Evolutionary conservation across 2,113 vertebrate genomes (phyloP).

Genomic region (Eubucco bourcierii): DNA sequence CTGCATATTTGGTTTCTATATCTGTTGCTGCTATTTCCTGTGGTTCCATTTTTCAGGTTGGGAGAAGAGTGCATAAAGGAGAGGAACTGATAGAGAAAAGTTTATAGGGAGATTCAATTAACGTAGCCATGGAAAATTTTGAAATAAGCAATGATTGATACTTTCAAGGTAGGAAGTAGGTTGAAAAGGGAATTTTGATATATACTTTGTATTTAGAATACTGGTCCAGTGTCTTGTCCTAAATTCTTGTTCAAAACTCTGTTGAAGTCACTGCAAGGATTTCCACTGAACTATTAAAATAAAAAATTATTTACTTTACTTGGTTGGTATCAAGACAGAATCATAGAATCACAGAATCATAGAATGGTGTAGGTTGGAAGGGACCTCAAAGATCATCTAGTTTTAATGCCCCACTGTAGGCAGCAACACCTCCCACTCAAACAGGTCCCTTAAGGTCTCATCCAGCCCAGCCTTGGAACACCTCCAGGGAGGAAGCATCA

Average conservation of each 20-base stretch:
- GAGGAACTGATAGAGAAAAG: background rate
- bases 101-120: background rate
- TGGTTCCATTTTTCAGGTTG: background rate
- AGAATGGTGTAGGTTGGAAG: too few species aligned
- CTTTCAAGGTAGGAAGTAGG: background rate
- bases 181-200: background rate
- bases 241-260: background rate
- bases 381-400: too few species aligned
- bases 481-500: background rate
- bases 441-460: too few species aligned
- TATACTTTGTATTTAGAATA: background rate
- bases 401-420: too few species aligned
- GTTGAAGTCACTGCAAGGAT: background rate
- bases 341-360: background rate
- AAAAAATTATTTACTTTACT: background rate
- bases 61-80: background rate
- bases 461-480: too few species aligned
- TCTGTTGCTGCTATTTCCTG: background rate
- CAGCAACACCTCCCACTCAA: too few species aligned
- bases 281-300: background rate
- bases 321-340: background rate
- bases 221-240: background rate
- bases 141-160: background rate
- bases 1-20: background rate
- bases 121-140: background rate